Percentiles rank a stretch among this genome's conserved stretches.
phyloP scores from a whole-genome alignment of 1,140 invertebrate species.

The Contarinia nasturtii region DNA sequence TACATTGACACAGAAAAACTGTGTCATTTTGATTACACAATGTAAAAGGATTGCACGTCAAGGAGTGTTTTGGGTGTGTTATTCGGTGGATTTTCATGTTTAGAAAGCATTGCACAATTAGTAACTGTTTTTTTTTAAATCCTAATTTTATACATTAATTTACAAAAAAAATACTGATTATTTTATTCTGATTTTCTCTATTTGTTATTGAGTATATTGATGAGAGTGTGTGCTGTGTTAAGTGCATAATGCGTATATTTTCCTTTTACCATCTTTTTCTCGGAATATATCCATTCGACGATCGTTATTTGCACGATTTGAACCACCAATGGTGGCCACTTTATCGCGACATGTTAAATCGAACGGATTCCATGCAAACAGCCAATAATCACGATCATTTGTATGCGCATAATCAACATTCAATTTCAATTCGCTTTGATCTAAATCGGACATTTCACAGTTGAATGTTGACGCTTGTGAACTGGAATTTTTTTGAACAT shows the following conservation, averaged over 20 bases:
- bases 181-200: too few species aligned
- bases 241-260: conserved; percentile 22
- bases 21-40: too few species aligned
- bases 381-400: conserved; percentile 30
- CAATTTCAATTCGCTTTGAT: conserved; percentile 38
- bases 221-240: conserved; percentile 1
- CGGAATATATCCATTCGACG: conserved; percentile 24
- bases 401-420: conserved; percentile 35
- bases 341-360: conserved; percentile 24
- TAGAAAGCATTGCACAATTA: neutral
- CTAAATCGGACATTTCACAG: conserved; percentile 43
- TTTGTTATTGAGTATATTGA: too few species aligned
- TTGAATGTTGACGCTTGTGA: conserved; percentile 23
- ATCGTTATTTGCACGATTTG: conserved; percentile 20
- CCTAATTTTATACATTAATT: too few species aligned
- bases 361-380: conserved; percentile 40
- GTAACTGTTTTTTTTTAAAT: too few species aligned
- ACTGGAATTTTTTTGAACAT: conserved; percentile 5
- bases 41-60: too few species aligned
- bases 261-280: conserved; percentile 23
- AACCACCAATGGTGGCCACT: conserved; percentile 21
- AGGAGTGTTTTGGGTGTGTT: neutral
- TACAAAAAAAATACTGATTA: too few species aligned
- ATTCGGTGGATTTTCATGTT: neutral
- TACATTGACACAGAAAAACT: too few species aligned